Base-by-base conservation (phyloP, 2,797 vertebrate genomes). In the Enteromius afrohamiltoni region DNA sequence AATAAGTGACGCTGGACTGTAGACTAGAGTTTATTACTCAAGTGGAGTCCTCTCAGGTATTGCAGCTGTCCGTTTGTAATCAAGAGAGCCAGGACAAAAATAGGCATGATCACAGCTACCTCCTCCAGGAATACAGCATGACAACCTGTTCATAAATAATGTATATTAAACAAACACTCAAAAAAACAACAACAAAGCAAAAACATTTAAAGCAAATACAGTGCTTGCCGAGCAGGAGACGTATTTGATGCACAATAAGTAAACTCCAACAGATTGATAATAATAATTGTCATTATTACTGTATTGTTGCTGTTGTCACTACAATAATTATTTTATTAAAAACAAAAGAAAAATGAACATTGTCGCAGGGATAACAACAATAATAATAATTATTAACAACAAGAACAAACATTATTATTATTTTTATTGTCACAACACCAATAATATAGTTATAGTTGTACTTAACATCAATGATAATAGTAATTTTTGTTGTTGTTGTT, bases 41-140 rank as follows among this genome's bases (percentile, higher is more conserved):
- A 82, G 67, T 67, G 17, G 31, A 40, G 74, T 68, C 58, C 74
- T 76, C 73, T 83, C 86, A 87, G 88, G 87, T 89, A 85, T 87
- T 85, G 84, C 88, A 90, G 90, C 86, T 89, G 88, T 89, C 75
- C 14, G 1, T 85, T 77, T 88, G 64, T 81, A 82, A 87, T 40
- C 62, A 70, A 85, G 42, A 76, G 64, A 70, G 53, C 58, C 69
- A 80, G 79, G 87, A 88, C 88, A 88, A 79, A 86, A 88, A 88
- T 87, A 90, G 84, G 45, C 79, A 74, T 64, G 79, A 86, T 74
- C 80, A 79, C 84, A 86, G 53, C 45, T 75, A 42, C 80, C 49
- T 67, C 34, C 67, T 55, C 34, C 70, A 69, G 45, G 78, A 87
- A 87, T 77, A 83, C 55, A 87, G 55, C 74, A 77, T 81, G 80